Evolutionary conservation across 2,888 invertebrate genomes (phyloP), one percentile per base, ranked within the genome.

Genomic region (Acleris cristana): DNA sequence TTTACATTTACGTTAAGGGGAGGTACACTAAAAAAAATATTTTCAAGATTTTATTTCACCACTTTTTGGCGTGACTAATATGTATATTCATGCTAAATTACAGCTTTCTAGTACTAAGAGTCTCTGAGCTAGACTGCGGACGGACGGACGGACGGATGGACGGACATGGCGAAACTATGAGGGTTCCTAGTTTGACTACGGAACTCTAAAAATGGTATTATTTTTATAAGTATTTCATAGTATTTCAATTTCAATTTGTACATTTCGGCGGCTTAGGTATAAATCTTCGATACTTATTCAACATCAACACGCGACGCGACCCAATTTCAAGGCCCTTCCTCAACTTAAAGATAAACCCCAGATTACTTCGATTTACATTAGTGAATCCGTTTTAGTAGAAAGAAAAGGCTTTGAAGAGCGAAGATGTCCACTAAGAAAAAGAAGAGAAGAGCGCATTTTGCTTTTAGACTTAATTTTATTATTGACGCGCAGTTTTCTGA

Each of bases 291-390:
- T 61, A 62, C 19, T 57, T 61, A 62, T n/a, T 57, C 56, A 52
- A 48, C 61, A 56, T 23, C 45, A 53, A 62, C 66, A 48, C 40
- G n/a, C 53, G 26, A 34, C 34, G 34, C 53, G 40, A 53, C 52
- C 62, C 40, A 48, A 57, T 48, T 62, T 40, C 23, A 58, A 52
- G 57, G 52, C 57, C n/a, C 45, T 26, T 57, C 60, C 49, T 56
- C 45, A 44, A 65, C 65, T 56, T 52, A 61, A 26, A 55, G 56
- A 65, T 65, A 65, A 65, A 61, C 61, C 60, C 59, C 60, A 61
- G 65, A 65, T 65, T 65, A 65, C 65, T 56, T 65, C 60, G 57
- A 67, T 67, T 62, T 67, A 62, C 62, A 67, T 67, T 67, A 62
- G 56, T 23, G 34, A 67, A 58, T 62, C 57, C 48, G 53, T 67